Evolutionary conservation across 2,888 invertebrate species (phyloP).

Genomic region (Cryptocephalus moraei): DNA sequence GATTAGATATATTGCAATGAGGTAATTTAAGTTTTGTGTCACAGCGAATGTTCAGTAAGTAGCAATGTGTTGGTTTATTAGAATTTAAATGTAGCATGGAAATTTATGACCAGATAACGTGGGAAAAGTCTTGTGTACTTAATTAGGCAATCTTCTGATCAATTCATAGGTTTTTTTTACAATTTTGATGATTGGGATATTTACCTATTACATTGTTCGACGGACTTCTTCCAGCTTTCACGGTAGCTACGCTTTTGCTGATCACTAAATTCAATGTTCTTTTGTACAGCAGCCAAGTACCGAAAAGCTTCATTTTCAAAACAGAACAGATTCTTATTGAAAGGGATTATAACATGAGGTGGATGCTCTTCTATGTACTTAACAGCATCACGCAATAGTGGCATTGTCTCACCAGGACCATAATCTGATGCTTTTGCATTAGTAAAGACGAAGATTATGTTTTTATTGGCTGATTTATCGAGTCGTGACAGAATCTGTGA

Average conservation of each 20-base stretch:
- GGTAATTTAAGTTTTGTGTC: no score
- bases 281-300: slow-evolving; percentile 25
- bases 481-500: slow-evolving; percentile 29
- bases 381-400: slow-evolving; percentile 11
- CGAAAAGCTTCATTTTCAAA: slow-evolving; percentile 32
- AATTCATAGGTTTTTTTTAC: no score
- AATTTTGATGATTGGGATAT: slow-evolving; percentile 2
- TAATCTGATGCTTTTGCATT: slow-evolving; percentile 17
- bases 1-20: no score
- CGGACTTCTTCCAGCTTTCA: slow-evolving; percentile 21
- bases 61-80: no score
- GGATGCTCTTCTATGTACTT: slow-evolving; percentile 21
- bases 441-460: slow-evolving; percentile 33
- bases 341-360: slow-evolving; percentile 17
- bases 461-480: slow-evolving; percentile 28
- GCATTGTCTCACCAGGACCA: slow-evolving; percentile 1
- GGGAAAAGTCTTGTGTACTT: no score
- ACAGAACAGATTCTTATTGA: slow-evolving; percentile 27
- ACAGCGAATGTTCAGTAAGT: no score
- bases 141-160: no score
- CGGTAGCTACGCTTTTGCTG: slow-evolving; percentile 6
- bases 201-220: slow-evolving; percentile 22
- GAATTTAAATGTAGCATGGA: no score
- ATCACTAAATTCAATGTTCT: slow-evolving; percentile 15
- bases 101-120: no score